Conservation (phyloP, 2,113 vertebrate genomes). For the Redunca redunca region DNA sequence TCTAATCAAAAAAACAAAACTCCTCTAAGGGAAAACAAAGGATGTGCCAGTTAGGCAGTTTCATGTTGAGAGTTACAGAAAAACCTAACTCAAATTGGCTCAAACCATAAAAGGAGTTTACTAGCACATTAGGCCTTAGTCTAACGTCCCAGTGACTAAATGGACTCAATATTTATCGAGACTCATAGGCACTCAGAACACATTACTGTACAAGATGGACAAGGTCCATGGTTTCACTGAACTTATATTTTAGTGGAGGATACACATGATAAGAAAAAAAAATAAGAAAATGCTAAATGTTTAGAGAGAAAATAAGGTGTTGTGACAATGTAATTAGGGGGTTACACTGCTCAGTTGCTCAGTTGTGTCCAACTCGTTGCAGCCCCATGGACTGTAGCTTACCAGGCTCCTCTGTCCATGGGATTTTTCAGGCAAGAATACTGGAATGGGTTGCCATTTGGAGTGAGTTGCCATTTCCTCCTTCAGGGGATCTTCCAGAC, state of each 20-base stretch:
- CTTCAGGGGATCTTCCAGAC: neutral
- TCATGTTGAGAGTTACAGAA: neutral
- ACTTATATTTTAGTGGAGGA: neutral
- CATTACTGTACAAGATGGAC: neutral
- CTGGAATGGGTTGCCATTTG: neutral
- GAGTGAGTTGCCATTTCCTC: neutral
- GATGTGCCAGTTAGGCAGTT: neutral
- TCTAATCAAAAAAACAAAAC: neutral
- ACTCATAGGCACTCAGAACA: neutral
- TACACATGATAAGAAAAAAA: neutral
- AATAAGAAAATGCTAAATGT: neutral
- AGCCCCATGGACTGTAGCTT: neutral
- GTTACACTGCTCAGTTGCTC: slow-evolving; percentile 48
- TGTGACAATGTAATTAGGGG: slow-evolving; percentile 71
- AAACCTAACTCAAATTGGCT: neutral
- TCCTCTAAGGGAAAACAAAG: neutral
- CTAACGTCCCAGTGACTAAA: neutral
- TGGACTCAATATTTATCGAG: neutral
- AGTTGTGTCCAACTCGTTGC: neutral
- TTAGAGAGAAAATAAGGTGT: neutral
- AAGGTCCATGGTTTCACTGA: neutral
- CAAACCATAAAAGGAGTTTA: neutral
- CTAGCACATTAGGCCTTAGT: neutral
- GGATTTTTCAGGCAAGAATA: neutral
- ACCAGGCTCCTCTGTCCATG: neutral